Conservation (phyloP, 2,888 invertebrate genomes). For the Microctonus hyperodae region DNA sequence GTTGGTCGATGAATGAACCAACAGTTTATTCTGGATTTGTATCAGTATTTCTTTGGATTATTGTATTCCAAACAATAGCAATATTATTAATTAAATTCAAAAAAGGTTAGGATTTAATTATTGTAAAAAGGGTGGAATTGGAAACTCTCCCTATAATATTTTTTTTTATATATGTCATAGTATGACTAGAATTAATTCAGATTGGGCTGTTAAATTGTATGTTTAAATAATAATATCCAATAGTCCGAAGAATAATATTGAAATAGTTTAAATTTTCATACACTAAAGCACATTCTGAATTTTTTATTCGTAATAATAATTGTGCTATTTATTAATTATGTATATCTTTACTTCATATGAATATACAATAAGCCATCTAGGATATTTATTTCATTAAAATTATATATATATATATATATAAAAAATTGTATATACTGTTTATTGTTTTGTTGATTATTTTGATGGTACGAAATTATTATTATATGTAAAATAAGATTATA, state of each 20-base stretch:
- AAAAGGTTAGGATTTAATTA: slow-evolving; percentile 71
- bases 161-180: too few species aligned
- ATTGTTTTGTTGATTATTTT: background rate
- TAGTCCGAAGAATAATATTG: background rate
- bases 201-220: background rate
- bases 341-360: background rate
- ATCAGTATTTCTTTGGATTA: slow-evolving; percentile 80
- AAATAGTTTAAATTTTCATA: too few species aligned
- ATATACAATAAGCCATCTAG: background rate
- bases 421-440: background rate
- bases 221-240: background rate
- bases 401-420: background rate
- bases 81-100: slow-evolving; percentile 83
- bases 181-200: too few species aligned
- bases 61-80: slow-evolving; percentile 76
- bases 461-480: background rate
- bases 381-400: slow-evolving; percentile 7
- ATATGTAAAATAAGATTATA: background rate
- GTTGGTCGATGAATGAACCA: slow-evolving; percentile 77
- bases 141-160: background rate
- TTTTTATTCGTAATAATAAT: too few species aligned
- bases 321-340: too few species aligned
- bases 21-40: slow-evolving; percentile 84
- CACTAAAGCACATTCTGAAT: too few species aligned
- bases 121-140: background rate